Conservation (phyloP, 2,113 vertebrate species). For the Scalopus aquaticus region DNA sequence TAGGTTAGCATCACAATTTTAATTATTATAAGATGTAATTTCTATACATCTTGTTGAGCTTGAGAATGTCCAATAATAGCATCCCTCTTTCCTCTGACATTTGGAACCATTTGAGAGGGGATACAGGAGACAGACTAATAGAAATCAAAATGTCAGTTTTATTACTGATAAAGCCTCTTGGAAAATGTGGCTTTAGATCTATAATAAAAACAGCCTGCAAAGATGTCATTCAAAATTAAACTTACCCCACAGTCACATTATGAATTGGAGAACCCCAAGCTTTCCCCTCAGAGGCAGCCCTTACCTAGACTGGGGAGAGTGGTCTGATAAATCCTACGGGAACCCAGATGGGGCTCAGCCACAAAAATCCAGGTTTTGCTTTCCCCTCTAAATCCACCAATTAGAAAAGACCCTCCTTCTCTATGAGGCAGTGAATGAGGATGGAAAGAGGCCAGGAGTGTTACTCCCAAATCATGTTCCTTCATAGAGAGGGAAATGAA, state of each 20-base stretch:
- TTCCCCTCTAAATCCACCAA: not conserved
- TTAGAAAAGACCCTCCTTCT: constrained; percentile 11
- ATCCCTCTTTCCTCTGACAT: not conserved
- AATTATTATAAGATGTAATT: constrained; percentile 31
- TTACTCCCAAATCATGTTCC: not conserved
- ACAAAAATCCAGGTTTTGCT: not conserved
- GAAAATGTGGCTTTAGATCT: constrained; percentile 64
- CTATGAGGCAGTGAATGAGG: not conserved
- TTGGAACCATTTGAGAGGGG: constrained; percentile 50
- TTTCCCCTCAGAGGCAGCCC: not conserved
- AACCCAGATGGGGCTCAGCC: not conserved
- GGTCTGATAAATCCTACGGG: not conserved
- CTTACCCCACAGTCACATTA: not conserved
- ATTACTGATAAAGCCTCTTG: constrained; percentile 59
- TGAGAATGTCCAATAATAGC: not conserved
- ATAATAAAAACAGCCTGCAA: constrained; percentile 59
- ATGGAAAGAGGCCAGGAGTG: not conserved
- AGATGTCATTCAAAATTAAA: constrained; percentile 60
- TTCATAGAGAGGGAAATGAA: not conserved
- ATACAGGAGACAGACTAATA: constrained; percentile 40
- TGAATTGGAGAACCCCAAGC: not conserved
- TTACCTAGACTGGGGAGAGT: not conserved
- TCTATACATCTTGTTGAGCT: not conserved
- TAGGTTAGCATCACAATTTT: not conserved
- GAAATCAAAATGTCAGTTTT: constrained; percentile 62